Evolutionary conservation across 2,797 vertebrate genomes (phyloP).

Genomic region (Cirrhinus molitorella): DNA sequence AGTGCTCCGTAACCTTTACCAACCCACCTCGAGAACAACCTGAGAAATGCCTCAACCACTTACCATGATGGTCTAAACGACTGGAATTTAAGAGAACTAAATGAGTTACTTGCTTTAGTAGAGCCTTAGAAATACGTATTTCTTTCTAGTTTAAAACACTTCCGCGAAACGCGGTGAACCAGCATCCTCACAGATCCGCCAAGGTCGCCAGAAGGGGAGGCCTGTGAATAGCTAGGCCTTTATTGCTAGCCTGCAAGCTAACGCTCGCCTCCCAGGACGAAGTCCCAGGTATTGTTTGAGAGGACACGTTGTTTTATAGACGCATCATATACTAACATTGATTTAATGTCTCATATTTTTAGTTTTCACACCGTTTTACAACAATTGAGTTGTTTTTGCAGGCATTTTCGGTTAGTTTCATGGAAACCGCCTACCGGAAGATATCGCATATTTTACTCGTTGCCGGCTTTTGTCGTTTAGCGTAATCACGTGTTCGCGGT

Average conservation of each 20-base stretch:
- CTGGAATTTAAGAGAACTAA: background rate
- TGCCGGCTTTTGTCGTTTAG: background rate
- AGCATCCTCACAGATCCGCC: conserved; percentile 27
- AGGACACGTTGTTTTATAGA: background rate
- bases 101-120: background rate
- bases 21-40: background rate
- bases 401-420: background rate
- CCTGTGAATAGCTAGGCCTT: conserved; percentile 8
- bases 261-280: background rate
- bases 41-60: background rate
- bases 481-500: background rate
- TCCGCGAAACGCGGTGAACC: background rate
- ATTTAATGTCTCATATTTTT: background rate
- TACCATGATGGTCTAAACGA: no score
- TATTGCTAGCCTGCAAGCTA: conserved; percentile 29
- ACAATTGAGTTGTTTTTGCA: background rate
- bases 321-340: background rate
- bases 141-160: fast-evolving
- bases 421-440: conserved; percentile 17
- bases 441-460: background rate
- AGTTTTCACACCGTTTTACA: background rate
- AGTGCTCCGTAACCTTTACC: conserved; percentile 39
- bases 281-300: conserved; percentile 23
- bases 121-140: fast-evolving
- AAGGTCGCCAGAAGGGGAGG: conserved; percentile 79